Conservation (phyloP, 2,797 vertebrate species). For the Muscicapa comitata region DNA sequence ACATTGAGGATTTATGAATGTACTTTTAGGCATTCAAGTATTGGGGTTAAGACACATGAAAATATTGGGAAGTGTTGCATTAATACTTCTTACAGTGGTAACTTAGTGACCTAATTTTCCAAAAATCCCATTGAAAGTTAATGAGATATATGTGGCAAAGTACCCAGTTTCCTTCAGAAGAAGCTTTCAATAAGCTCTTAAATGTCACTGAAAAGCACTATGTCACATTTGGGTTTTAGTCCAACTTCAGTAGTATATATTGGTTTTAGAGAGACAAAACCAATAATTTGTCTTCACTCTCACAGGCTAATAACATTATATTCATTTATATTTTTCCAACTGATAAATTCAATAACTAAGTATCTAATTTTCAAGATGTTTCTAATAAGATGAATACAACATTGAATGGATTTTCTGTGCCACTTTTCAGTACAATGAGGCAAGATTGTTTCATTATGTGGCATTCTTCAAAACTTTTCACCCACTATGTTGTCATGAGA, state of each 20-base stretch:
- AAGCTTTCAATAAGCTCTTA: background rate
- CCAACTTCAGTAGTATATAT: background rate
- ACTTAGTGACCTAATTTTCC: background rate
- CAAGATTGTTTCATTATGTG: background rate
- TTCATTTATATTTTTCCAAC: background rate
- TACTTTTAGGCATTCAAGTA: background rate
- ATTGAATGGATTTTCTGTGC: background rate
- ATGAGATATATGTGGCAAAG: background rate
- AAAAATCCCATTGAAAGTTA: background rate
- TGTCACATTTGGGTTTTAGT: background rate
- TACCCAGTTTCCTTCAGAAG: background rate
- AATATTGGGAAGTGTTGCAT: background rate
- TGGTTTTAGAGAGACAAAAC: background rate
- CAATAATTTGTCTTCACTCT: background rate
- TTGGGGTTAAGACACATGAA: background rate
- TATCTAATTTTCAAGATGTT: background rate
- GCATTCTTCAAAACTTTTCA: background rate
- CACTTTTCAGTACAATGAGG: background rate
- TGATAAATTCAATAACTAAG: background rate
- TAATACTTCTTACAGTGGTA: background rate
- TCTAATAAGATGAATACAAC: background rate
- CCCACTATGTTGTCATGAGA: background rate
- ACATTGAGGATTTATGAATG: background rate
- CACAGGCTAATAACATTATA: background rate
- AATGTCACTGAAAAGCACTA: background rate